A percentile compares a stretch with the other conserved stretches of the same genome.
phyloP scores from a whole-genome alignment of 1,140 invertebrate genomes.

The Acromyrmex echinatior region DNA sequence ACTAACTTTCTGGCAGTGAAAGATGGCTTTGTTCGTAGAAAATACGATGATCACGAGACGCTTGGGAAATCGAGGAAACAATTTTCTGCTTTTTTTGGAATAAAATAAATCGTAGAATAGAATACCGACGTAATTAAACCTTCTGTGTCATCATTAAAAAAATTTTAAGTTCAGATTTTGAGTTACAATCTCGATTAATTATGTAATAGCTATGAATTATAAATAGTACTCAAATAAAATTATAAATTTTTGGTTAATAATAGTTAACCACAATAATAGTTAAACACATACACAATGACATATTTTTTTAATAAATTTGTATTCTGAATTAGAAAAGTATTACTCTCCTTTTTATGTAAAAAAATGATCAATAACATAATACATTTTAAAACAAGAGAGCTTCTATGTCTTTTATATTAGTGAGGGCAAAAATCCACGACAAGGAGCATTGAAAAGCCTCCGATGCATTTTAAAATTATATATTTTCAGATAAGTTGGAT shows the following conservation, averaged over 20 bases:
- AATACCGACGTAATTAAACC: neutral
- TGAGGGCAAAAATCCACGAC: slow-evolving; percentile 38
- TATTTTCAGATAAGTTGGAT: slow-evolving; percentile 56
- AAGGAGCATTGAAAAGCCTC: neutral
- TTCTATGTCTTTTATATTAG: neutral
- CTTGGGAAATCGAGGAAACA: slow-evolving; percentile 75
- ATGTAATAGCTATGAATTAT: neutral
- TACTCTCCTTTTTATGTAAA: slow-evolving; percentile 47
- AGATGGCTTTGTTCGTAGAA: slow-evolving; percentile 61
- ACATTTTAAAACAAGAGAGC: no score
- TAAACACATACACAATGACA: neutral
- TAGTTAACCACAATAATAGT: neutral
- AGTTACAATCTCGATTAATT: neutral
- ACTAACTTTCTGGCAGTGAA: slow-evolving; percentile 69
- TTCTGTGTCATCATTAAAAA: neutral
- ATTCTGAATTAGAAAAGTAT: neutral
- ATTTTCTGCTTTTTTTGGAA: slow-evolving; percentile 61
- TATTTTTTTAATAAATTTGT: neutral
- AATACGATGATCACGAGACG: slow-evolving; percentile 68
- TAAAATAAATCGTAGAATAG: slow-evolving; percentile 58
- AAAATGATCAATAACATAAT: no score
- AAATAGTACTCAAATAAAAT: neutral
- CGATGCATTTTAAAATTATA: slow-evolving; percentile 43
- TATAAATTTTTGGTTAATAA: neutral
- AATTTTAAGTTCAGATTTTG: neutral